phyloP scores from a whole-genome alignment of 2,888 invertebrate genomes.

The Drosophila mercatorum region DNA sequence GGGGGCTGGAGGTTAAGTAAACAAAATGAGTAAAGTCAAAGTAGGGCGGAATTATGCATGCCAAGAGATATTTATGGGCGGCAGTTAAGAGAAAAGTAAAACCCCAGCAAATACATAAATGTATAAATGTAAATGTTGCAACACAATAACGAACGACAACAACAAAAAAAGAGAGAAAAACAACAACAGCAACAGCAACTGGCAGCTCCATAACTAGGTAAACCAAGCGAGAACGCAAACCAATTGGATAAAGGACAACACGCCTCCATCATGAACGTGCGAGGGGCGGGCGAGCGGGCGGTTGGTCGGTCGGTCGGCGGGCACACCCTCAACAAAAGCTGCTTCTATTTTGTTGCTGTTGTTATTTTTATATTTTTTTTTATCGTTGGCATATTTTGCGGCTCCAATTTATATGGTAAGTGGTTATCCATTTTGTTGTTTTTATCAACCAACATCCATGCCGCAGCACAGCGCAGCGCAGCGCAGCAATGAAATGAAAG shows the following conservation, averaged over 20 bases:
- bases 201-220: slow-evolving; percentile 44
- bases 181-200: not conserved
- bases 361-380: slow-evolving; percentile 26
- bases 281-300: too few species aligned
- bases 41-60: slow-evolving; percentile 24
- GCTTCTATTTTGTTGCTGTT: slow-evolving; percentile 13
- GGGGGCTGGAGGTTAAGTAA: slow-evolving; percentile 13
- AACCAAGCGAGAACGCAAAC: slow-evolving; percentile 29
- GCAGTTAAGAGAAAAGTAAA: slow-evolving; percentile 5
- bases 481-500: slow-evolving; percentile 30
- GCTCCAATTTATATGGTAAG: slow-evolving; percentile 76
- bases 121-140: slow-evolving; percentile 50
- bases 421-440: slow-evolving; percentile 63
- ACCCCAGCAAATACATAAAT: slow-evolving; percentile 49
- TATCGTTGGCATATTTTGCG: slow-evolving; percentile 71
- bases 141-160: slow-evolving; percentile 23
- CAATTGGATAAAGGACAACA: slow-evolving; percentile 55
- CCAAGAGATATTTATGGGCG: slow-evolving; percentile 29
- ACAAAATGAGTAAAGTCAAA: slow-evolving; percentile 3
- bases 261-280: slow-evolving; percentile 6
- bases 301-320: not conserved
- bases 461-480: slow-evolving; percentile 9
- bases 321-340: slow-evolving; percentile 25
- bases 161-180: not conserved
- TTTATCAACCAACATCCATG: slow-evolving; percentile 58